Conservation (phyloP, 2,797 vertebrate genomes). For the Danio jaintianensis region DNA sequence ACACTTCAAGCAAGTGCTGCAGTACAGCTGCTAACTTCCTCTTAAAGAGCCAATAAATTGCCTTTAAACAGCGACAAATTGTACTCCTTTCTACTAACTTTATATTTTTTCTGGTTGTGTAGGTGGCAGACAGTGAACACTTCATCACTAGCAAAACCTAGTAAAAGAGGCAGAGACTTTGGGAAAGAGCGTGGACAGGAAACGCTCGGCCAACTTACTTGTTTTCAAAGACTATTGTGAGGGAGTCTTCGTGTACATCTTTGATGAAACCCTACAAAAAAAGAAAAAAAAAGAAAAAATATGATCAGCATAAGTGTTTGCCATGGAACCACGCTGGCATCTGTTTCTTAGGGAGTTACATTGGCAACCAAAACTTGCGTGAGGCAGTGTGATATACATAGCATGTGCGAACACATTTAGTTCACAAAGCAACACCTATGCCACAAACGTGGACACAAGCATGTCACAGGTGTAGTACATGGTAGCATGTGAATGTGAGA, state of each 20-base stretch:
- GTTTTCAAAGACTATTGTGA: constrained; percentile 94
- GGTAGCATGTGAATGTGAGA: constrained; percentile 19
- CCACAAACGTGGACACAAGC: not conserved
- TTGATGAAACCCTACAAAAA: constrained; percentile 87
- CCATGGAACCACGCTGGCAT: not conserved
- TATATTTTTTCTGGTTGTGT: constrained; percentile 11
- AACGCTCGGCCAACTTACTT: constrained; percentile 83
- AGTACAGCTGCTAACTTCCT: not conserved
- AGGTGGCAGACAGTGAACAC: not conserved
- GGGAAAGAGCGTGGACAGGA: not conserved
- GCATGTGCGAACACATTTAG: not conserved
- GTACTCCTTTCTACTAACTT: not conserved
- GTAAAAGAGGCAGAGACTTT: not conserved
- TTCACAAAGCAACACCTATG: not conserved
- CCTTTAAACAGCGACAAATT: not conserved
- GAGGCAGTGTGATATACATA: not conserved
- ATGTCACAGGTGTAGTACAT: constrained; percentile 12
- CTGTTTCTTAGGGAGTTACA: not conserved
- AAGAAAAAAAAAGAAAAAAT: constrained; percentile 31
- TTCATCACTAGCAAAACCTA: not conserved
- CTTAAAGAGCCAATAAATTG: not conserved
- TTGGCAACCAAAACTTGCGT: not conserved
- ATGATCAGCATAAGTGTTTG: not conserved
- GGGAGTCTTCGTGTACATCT: constrained; percentile 93
- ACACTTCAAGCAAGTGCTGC: not conserved